A percentile compares a stretch with the other conserved stretches of the same genome.
These are phyloP conservation scores for Sphenodon punctatus DNA, from an alignment of 2,797 vertebrate species.

Conservation along the genomic window DNA sequence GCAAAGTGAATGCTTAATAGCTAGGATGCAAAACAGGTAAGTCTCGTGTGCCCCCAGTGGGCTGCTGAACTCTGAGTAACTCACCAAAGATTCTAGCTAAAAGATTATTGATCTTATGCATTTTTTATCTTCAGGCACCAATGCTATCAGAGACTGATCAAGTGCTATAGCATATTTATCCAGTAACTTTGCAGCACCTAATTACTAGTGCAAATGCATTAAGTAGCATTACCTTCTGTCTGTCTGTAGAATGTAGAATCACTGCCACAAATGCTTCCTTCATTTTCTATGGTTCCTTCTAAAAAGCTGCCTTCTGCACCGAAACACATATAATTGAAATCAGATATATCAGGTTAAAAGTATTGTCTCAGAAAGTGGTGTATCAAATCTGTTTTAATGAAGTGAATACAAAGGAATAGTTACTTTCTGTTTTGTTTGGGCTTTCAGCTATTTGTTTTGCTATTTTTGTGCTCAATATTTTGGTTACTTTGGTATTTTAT, in stretches of 20 bases:
- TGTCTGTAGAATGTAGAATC: conserved; percentile 93
- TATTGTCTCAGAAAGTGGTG: background rate
- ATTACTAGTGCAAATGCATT: background rate
- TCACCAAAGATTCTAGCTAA: background rate
- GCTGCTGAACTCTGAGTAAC: background rate
- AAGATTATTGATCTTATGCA: background rate
- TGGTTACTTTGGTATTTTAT: too few relatives aligned
- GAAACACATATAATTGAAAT: background rate
- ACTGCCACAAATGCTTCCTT: conserved; percentile 91
- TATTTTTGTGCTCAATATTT: too few relatives aligned
- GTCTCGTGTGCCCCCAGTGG: background rate
- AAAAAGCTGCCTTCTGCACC: conserved; percentile 83
- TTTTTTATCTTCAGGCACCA: background rate
- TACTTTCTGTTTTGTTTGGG: too few relatives aligned
- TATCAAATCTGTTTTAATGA: too few relatives aligned
- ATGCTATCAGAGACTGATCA: background rate
- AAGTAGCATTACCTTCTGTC: conserved; percentile 85
- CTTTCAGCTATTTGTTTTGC: too few relatives aligned
- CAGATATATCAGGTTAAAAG: background rate
- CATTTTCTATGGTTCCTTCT: conserved; percentile 91
- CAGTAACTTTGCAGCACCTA: background rate
- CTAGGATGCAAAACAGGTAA: background rate
- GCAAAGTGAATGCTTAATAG: rapidly evolving
- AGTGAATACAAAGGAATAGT: too few relatives aligned
- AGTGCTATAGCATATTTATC: background rate